Evolutionary conservation across 1,140 invertebrate genomes (phyloP), one percentile per base, ranked within the genome.

Genomic region (Plutomurus gul): DNA sequence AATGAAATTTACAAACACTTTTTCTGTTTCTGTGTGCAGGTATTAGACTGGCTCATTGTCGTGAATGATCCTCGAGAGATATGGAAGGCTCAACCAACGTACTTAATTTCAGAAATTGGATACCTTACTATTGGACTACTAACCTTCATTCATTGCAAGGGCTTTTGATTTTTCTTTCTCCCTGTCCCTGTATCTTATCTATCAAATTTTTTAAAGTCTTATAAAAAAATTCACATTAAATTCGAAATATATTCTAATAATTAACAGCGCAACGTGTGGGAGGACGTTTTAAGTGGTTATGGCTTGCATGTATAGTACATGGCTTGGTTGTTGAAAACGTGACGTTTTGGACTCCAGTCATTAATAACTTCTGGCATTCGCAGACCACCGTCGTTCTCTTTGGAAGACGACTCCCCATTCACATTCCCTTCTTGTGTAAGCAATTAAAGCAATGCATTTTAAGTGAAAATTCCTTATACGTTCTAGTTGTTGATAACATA

Each of bases 311-410:
- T 3, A 85, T 93, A 74, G 83, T 92, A 4, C 92, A 93, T 85
- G 92, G 92, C 10, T 79, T 91, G 8, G 87, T 89, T 4, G 87
- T 91, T 6, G 91, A 92, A 86, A 85, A 85, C 74, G 83, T 91
- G n/a, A 88, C 87, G 75, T 92, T 91, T 84, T 87, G 88, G 81
- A 82, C 90, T 39, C 87, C 92, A 0, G 91, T 91, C 0, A 85
- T 86, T 49, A 92, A 94, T 84, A 93, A 92, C 85, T 93, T 93
- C 85, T 94, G 93, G 92, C 92, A 93, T 85, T 90, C 92, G 8
- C 92, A 93, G 86, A 91, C 91, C 0, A 91, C 91, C 3, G 86
- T 93, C 10, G 91, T 92, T 79, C 88, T 94, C 22, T 85, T 93
- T 7, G 92, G 92, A 20, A 85, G 88, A 36, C 86, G 93, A 72